Base-by-base conservation (phyloP, 2,113 vertebrate genomes). In the Megaceryle maxima region DNA sequence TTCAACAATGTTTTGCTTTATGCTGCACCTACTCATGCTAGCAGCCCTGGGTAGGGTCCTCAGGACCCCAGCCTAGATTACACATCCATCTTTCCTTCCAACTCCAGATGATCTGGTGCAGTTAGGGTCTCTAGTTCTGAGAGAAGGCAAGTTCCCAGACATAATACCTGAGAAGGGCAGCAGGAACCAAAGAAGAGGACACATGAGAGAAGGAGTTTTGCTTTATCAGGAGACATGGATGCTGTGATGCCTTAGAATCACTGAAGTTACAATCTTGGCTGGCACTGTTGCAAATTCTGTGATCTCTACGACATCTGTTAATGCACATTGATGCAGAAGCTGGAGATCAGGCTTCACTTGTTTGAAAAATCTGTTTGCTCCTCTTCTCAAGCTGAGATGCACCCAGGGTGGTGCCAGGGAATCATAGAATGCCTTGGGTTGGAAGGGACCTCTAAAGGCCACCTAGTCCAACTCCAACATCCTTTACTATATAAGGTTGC, bases 271-370 rank as follows among this genome's bases (percentile, higher is more conserved):
- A 9, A 2, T 33, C 60, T 76, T 24, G 51, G 51, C 48, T 53
- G 57, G 2, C 37, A 19, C 31, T 9, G 2, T 2, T 72, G 50
- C 75, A 80, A 12, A 53, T 53, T 33, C 63, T 37, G n/a, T 20
- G 50, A 4, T 48, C 68, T 46, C 37, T 11, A 1, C 5, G 19
- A 5, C 5, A 2, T 6, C 50, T 72, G 25, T 4, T 15, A 20
- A 3, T 35, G 37, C 26, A 11, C 1, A 0, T 3, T 3, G 51
- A 3, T 66, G 46, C 13, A 2, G 11, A 48, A 85, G 39, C 5
- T 79, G 75, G 19, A 75, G 6, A n/a, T 51, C 13, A 43, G 31
- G 29, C 33, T 84, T 41, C 55, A 21, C 17, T 74, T 53, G 35
- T 55, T 70, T 37, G 43, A 12, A 56, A 51, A 62, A 48, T 20